Conservation (phyloP, 2,113 vertebrate genomes). For the Urocitellus parryii region DNA sequence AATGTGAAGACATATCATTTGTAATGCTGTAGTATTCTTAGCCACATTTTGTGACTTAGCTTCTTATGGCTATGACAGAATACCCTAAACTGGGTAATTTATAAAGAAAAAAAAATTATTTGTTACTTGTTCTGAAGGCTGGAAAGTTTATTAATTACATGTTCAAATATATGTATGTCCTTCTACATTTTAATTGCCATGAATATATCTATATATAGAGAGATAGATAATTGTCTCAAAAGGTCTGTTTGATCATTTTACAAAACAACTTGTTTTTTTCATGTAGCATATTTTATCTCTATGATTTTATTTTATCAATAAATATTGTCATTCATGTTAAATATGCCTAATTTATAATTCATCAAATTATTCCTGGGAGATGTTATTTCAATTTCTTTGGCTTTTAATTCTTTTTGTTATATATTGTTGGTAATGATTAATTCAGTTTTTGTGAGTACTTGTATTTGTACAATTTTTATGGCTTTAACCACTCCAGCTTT, state of each 20-base stretch:
- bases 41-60: neutral
- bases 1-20: neutral
- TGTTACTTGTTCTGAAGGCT: neutral
- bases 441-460: neutral
- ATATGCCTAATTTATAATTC: neutral
- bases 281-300: neutral
- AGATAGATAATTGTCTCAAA: neutral
- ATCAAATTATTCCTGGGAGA: neutral
- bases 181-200: neutral
- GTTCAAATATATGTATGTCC: neutral
- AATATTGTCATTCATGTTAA: neutral
- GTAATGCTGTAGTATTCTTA: neutral
- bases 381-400: neutral
- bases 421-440: neutral
- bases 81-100: neutral
- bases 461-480: neutral
- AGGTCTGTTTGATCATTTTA: neutral
- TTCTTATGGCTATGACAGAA: neutral
- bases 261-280: neutral
- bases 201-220: neutral
- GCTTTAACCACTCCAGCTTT: neutral
- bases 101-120: neutral
- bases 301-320: conserved; percentile 31
- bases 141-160: neutral
- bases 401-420: neutral